Conservation (phyloP, 2,888 invertebrate genomes). For the Carpatolechia fugitivella region DNA sequence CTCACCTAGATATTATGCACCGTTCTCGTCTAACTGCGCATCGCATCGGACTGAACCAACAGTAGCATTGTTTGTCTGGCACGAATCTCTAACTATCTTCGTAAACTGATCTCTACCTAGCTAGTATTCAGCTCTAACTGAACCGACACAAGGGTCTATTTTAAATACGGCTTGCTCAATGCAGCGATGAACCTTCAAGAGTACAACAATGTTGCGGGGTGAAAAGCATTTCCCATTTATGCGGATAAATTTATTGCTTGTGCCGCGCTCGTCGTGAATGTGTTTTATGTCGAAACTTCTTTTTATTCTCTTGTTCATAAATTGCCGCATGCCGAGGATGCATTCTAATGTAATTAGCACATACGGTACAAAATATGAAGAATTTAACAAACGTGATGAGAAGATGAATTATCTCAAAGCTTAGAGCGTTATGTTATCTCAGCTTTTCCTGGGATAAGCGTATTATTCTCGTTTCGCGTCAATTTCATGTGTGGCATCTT, state of each 20-base stretch:
- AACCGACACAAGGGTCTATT: constrained; percentile 37
- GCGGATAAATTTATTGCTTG: constrained; percentile 50
- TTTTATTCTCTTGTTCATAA: constrained; percentile 28
- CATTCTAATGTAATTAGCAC: constrained; percentile 35
- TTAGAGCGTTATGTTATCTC: constrained; percentile 2
- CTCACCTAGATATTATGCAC: constrained; percentile 52
- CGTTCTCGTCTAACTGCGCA: constrained; percentile 49
- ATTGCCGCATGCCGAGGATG: constrained; percentile 26
- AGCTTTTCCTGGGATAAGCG: background rate
- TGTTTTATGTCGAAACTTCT: constrained; percentile 34
- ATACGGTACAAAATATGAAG: background rate
- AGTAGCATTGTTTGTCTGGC: constrained; percentile 59
- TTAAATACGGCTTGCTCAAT: constrained; percentile 31
- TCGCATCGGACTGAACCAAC: constrained; percentile 60
- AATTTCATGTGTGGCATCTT: background rate
- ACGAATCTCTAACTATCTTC: constrained; percentile 52
- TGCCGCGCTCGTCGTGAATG: constrained; percentile 37
- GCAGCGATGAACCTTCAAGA: constrained; percentile 39
- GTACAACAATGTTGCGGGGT: constrained; percentile 43
- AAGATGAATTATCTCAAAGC: constrained; percentile 3
- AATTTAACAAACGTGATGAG: constrained; percentile 4
- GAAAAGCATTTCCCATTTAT: constrained; percentile 43
- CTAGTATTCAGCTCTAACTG: constrained; percentile 36
- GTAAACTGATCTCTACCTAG: constrained; percentile 38
- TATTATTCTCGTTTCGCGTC: constrained; percentile 5